A percentile compares a stretch with the other conserved stretches of the same genome.
These are phyloP conservation scores for Smutsia gigantea DNA, from an alignment of 2,797 vertebrate genomes.

Conservation along the genomic window DNA sequence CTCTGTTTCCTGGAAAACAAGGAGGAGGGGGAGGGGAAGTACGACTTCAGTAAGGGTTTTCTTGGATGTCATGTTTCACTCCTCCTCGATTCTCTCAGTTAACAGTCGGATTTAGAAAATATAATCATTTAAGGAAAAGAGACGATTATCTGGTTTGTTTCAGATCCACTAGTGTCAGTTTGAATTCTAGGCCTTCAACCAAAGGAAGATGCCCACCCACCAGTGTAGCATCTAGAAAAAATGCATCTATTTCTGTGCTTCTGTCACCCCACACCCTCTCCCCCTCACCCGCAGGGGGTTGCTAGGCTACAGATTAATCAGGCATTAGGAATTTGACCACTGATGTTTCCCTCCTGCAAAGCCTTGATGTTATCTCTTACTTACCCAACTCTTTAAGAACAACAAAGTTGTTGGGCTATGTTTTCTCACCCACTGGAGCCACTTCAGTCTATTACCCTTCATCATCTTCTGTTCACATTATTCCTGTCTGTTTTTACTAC, in stretches of 20 bases:
- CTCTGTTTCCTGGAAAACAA: conserved; percentile 49
- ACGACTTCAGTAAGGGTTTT: neutral
- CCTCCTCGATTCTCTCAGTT: neutral
- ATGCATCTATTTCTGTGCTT: neutral
- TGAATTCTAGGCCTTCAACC: neutral
- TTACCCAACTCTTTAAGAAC: neutral
- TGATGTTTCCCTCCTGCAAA: neutral
- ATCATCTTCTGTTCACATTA: neutral
- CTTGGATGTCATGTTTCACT: neutral
- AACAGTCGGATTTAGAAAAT: neutral
- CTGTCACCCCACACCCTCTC: neutral
- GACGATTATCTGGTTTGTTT: neutral
- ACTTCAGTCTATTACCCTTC: neutral
- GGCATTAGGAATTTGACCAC: neutral
- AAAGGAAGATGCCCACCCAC: neutral
- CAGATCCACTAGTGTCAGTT: neutral
- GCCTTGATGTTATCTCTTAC: neutral
- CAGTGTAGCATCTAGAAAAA: neutral
- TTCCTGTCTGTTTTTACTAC: neutral
- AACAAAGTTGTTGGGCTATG: neutral
- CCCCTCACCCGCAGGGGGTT: neutral
- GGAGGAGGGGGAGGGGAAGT: neutral
- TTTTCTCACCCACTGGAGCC: neutral
- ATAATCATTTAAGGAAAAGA: neutral
- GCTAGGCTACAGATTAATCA: neutral